Base-by-base conservation (phyloP, 2,888 invertebrate genomes). In the Parapristionchus giblindavisi region DNA sequence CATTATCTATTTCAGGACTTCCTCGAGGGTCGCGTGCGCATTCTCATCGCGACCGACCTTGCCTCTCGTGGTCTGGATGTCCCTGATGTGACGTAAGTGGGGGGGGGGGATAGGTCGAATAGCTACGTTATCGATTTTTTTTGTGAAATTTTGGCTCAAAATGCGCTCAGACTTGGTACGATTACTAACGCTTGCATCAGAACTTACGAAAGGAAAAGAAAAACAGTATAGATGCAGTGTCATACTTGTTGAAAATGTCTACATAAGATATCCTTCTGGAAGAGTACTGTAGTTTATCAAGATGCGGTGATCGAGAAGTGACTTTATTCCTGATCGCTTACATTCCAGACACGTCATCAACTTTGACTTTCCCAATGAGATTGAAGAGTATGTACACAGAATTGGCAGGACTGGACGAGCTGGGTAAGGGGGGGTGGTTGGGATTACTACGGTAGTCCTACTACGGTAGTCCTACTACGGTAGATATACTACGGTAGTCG, bases 391-490 rank as follows among this genome's bases (percentile, higher is more conserved):
- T 89, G 95, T 95, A 0, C 96, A 97, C 88, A 91, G 96, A 77
- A 94, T 97, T n/a, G 96, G 96, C 0, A 91, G 97, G 77, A 97
- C 96, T 0, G 97, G 96, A 0, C 91, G 96, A 76, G 96, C 97
- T 24, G 96, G 96, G 24, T 89, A 81, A 80, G 83, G 72, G 27
- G 38, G 34, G 6, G 36, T n/a, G 27, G 14, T 61, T 24, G 11
- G 27, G 27, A 17, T 27, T 8, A 27, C 3, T 61, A 61, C 61
- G 36, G 38, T 61, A 61, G 8, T n/a, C 36, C 1, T 43, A 27
- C 3, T 61, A 61, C 61, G 36, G 38, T 61, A 61, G 8, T n/a
- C 36, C 1, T 43, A 27, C 3, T 61, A 61, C 61, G 36, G 38
- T 61, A 61, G 8, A 27, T 38, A 2, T 43, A 27, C 3, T 61